phyloP scores from a whole-genome alignment of 2,888 invertebrate species.

The Saturnia pavonia region DNA sequence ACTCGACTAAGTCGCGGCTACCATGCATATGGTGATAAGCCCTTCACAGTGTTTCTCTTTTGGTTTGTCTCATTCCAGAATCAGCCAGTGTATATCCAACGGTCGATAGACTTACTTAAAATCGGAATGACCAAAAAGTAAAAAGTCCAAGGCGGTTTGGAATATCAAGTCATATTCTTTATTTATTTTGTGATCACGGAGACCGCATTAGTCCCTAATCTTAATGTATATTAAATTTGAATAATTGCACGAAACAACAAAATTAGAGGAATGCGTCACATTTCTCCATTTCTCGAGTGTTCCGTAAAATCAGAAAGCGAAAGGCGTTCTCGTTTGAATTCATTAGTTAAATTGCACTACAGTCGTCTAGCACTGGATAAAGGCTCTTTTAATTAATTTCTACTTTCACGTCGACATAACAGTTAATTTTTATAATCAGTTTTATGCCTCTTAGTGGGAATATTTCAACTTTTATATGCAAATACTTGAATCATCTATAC shows the following conservation, averaged over 20 bases:
- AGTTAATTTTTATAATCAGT: conserved; percentile 8
- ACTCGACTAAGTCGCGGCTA: too few relatives aligned
- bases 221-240: background rate
- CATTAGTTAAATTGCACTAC: conserved; percentile 27
- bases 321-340: conserved; percentile 25
- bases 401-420: conserved; percentile 17
- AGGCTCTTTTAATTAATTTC: conserved; percentile 34
- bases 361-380: conserved; percentile 20
- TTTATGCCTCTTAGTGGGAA: background rate
- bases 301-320: conserved; percentile 30
- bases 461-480: background rate
- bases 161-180: too few relatives aligned
- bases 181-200: too few relatives aligned
- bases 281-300: conserved; percentile 24
- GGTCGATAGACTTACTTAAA: too few relatives aligned
- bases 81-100: too few relatives aligned
- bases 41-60: too few relatives aligned
- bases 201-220: background rate
- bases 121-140: too few relatives aligned
- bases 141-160: too few relatives aligned
- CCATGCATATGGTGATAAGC: too few relatives aligned
- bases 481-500: background rate
- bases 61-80: too few relatives aligned
- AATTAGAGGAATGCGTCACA: conserved; percentile 11
- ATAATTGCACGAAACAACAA: conserved; percentile 6